These are phyloP conservation scores for Phaonia tiefii DNA, from an alignment of 2,888 invertebrate genomes.

Conservation along the genomic window DNA sequence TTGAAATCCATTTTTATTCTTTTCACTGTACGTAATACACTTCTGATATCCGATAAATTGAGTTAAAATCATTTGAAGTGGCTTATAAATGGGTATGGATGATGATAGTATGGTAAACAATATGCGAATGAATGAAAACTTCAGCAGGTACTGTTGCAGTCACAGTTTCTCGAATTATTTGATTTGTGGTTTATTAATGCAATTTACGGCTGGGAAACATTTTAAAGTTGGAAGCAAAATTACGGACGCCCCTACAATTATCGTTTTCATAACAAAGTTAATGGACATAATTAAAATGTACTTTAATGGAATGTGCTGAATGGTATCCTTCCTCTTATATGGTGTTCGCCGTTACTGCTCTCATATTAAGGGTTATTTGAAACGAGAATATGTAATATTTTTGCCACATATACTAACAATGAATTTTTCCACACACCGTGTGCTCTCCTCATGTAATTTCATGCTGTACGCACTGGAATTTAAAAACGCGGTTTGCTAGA, in stretches of 20 bases:
- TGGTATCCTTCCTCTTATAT: constrained; percentile 28
- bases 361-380: constrained; percentile 4
- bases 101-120: too few species aligned
- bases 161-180: constrained; percentile 57
- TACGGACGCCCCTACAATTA: neutral
- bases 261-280: constrained; percentile 46
- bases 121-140: constrained; percentile 33
- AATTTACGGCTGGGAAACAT: constrained; percentile 53
- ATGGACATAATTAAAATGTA: constrained; percentile 37
- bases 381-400: neutral
- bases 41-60: constrained; percentile 54
- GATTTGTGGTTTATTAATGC: constrained; percentile 68
- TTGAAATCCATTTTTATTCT: too few species aligned
- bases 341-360: neutral
- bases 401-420: constrained; percentile 8
- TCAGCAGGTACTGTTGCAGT: constrained; percentile 32
- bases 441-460: too few species aligned
- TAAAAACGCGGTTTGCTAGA: too few species aligned
- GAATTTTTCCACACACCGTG: too few species aligned
- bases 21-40: too few species aligned
- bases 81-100: constrained; percentile 43
- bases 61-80: constrained; percentile 61
- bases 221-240: constrained; percentile 26
- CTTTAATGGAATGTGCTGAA: constrained; percentile 40
- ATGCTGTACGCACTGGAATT: too few species aligned